Base-by-base conservation (phyloP, 1,140 invertebrate species). In the Zaprionus tsacasi region DNA sequence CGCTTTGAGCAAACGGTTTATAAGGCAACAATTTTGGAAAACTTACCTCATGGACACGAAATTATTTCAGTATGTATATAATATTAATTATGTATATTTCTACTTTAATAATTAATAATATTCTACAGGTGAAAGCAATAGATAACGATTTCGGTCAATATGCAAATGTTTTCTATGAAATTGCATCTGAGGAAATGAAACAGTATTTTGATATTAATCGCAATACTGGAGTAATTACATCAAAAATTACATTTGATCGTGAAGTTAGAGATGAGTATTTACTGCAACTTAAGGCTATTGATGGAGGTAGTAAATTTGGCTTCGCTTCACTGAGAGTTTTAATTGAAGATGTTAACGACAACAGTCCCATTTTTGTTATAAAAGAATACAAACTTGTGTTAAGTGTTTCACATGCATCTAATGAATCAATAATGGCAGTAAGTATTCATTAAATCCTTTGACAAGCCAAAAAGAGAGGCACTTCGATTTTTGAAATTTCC, bases 261-360 rank as follows among this genome's bases (percentile, higher is more conserved):
- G 98, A 99, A 93, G 81, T 93, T 12, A 94, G 94, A 74, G 94
- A 95, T 70, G 92, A 96, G 11, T 98, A 96, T 91, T 95, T 96
- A 88, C 94, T 98, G 59, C 95, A 96, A 0, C 94, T 99, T 8
- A 95, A 96, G 92, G 98, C 97, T n/a, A 95, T 95, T 12, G 98
- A 99, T 93, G 96, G 95, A 55, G 98, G 98, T 50, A 96, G 96
- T 6, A 94, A 95, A 88, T 95, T 96, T 56, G 96, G 96, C 5
- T 98, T 97, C 91, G 94, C 97, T 2, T 95, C 94, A 7, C 95
- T 99, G 6, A 93, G 96, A 81, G 95, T 99, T 8, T 95, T 94
- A 79, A 95, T 99, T 8, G 93, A 93, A 4, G 98, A 99, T 93
- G 94, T 95, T 60, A 99, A 99, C 93, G 98, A 99, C 90, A 97